A percentile compares a stretch with the other conserved stretches of the same genome.
phyloP scores from a whole-genome alignment of 2,797 vertebrate genomes.

The Onychomys arenicola region DNA sequence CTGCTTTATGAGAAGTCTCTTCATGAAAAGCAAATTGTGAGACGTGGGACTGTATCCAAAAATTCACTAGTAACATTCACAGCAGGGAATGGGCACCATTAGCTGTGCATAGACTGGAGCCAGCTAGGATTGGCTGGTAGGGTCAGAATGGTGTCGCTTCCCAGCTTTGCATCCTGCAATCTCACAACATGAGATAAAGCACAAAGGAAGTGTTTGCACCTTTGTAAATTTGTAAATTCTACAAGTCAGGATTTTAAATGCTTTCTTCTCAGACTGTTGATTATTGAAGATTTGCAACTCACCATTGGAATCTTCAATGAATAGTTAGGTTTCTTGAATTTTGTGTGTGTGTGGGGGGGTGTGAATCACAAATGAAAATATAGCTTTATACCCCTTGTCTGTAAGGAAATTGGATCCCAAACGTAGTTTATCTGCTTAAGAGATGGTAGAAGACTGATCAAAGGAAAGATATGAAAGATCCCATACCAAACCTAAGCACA shows the following conservation, averaged over 20 bases:
- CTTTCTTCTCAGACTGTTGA: not conserved
- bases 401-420: not conserved
- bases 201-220: not conserved
- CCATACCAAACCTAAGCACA: not conserved
- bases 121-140: no score
- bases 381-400: not conserved
- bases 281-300: not conserved
- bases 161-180: not conserved
- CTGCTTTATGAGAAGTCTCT: not conserved
- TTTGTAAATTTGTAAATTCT: not conserved
- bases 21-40: not conserved
- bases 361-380: not conserved
- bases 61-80: not conserved
- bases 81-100: not conserved
- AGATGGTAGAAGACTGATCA: not conserved
- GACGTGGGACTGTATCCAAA: not conserved
- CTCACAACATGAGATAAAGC: not conserved
- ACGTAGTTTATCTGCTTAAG: not conserved
- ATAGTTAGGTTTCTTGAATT: not conserved
- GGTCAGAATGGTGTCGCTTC: not conserved
- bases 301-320: not conserved
- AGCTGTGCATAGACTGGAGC: rapidly evolving
- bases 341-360: not conserved
- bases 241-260: not conserved
- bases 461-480: not conserved